Evolutionary conservation across 2,113 vertebrate genomes (phyloP), one percentile per base, ranked within the genome.

Genomic region (Trogon surrucura): DNA sequence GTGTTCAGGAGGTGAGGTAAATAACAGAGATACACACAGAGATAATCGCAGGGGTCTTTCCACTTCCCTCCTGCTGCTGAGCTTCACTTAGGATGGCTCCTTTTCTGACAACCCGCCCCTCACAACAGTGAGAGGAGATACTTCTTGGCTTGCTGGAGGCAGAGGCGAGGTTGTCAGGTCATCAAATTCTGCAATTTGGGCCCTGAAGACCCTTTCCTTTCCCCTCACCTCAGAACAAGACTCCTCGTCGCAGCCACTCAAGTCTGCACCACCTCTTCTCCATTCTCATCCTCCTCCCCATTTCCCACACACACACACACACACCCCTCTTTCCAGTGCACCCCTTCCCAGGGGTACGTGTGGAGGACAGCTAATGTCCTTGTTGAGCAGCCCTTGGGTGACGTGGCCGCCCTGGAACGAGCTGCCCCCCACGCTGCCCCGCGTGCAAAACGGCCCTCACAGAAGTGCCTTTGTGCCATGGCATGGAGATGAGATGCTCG

Each of bases 391-490:
- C 84, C 58, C 61, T 45, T 13, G 73, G 53, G 81, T 10, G 6
- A 83, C 4, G 3, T 2, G 14, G 94, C 62, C 0, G 0, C 66
- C 75, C 80, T 91, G 85, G 88, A 94, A 95, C 58, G 5, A 96
- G 85, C 89, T 53, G 61, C 36, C 32, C 95, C 95, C 86, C 45
- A 91, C 62, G 17, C 95, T 79, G 80, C 67, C 85, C 86, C 1
- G 0, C 1, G 0, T 47, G 47, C 75, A 82, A 4, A n/a, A 10
- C 0, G 41, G 27, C 81, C 78, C 82, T 57, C 80, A 97, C 51
- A 97, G 93, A 96, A 93, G 91, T 0, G 29, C 38, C 88, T 97
- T 97, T 97, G 96, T 97, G 91, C 84, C 15, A 0, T 4, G 3
- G 65, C 16, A 8, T 54, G 38, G 48, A 91, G 80, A 50, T 2